Evolutionary conservation across 2,113 vertebrate species (phyloP).

Genomic region (Charina bottae): DNA sequence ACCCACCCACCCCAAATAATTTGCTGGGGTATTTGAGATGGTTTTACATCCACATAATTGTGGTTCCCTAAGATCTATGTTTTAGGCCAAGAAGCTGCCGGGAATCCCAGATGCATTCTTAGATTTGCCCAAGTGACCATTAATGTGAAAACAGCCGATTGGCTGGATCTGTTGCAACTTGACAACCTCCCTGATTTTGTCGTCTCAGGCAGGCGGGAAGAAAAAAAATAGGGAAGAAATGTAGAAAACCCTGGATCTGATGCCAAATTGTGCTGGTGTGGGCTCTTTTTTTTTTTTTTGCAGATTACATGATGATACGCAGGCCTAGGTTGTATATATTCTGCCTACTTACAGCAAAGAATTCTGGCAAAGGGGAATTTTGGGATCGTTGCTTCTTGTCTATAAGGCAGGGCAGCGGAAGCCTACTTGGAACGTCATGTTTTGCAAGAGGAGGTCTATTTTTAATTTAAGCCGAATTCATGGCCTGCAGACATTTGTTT

Average conservation of each 20-base stretch:
- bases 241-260: background rate
- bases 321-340: background rate
- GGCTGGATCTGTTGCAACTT: background rate
- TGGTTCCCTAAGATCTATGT: background rate
- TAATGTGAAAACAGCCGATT: background rate
- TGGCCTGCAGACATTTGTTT: background rate
- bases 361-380: slow-evolving; percentile 22
- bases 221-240: background rate
- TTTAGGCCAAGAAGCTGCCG: background rate
- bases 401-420: slow-evolving; percentile 4
- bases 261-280: background rate
- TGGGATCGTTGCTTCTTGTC: slow-evolving; percentile 21
- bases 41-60: background rate
- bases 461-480: background rate
- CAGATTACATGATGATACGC: background rate
- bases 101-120: background rate
- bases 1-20: background rate
- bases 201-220: background rate
- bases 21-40: background rate
- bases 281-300: background rate
- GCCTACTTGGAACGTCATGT: background rate
- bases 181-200: background rate
- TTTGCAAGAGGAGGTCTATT: background rate
- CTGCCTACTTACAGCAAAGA: slow-evolving; percentile 8
- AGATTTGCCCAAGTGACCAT: background rate